Conservation (phyloP, 1,140 invertebrate species). For the Drosophila littoralis region DNA sequence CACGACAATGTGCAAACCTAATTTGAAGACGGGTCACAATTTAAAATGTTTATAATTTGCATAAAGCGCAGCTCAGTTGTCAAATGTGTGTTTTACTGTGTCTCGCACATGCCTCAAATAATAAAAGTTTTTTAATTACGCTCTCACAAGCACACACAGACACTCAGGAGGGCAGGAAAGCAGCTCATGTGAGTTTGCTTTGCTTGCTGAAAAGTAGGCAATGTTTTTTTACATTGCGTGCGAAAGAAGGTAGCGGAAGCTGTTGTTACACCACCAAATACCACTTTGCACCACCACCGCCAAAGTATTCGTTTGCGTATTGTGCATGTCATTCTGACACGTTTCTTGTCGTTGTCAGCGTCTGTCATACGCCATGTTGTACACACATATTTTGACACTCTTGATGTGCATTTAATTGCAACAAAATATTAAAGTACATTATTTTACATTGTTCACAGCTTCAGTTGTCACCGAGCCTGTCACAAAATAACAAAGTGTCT, state of each 20-base stretch:
- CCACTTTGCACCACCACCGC: background rate
- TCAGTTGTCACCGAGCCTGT: constrained; percentile 25
- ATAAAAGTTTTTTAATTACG: constrained; percentile 77
- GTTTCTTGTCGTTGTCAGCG: constrained; percentile 16
- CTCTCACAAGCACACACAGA: constrained; percentile 12
- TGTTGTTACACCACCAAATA: constrained; percentile 1
- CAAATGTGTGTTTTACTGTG: constrained; percentile 45
- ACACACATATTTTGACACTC: constrained; percentile 61
- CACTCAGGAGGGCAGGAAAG: background rate
- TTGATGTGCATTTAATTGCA: constrained; percentile 77
- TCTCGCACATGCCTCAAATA: constrained; percentile 41
- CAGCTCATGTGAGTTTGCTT: constrained; percentile 20
- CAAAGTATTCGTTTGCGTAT: constrained; percentile 39
- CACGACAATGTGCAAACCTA: constrained; percentile 61
- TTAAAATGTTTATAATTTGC: constrained; percentile 68
- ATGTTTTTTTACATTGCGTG: constrained; percentile 30
- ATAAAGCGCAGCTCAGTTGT: constrained; percentile 61
- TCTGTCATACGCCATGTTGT: constrained; percentile 65
- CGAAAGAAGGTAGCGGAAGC: background rate
- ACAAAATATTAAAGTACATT: constrained; percentile 42
- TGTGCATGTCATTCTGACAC: constrained; percentile 32
- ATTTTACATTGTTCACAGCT: constrained; percentile 25
- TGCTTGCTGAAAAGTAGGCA: constrained; percentile 48
- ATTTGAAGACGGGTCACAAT: constrained; percentile 63
- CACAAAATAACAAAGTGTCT: constrained; percentile 9